phyloP scores from a whole-genome alignment of 2,888 invertebrate species.

The Drosophila quinaria region DNA sequence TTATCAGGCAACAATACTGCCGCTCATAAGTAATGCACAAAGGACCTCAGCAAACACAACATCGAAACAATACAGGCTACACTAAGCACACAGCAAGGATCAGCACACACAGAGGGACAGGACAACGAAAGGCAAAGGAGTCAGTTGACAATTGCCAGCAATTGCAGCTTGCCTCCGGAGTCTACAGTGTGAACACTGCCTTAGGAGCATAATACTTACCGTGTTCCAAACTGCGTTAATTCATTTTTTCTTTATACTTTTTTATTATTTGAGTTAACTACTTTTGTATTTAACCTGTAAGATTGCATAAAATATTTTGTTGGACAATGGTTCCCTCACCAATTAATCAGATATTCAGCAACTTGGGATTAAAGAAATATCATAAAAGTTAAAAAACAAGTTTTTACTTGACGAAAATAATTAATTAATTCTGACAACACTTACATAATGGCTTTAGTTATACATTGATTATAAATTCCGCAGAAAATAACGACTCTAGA shows the following conservation, averaged over 20 bases:
- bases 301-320: too few species aligned
- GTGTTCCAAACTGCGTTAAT: not conserved
- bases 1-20: conserved; percentile 64
- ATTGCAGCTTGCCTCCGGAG: conserved; percentile 38
- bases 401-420: not conserved
- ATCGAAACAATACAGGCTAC: conserved; percentile 9
- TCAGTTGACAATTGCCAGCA: conserved; percentile 53
- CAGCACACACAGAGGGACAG: not conserved
- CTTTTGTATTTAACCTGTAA: too few species aligned
- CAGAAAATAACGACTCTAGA: not conserved
- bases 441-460: too few species aligned
- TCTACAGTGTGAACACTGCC: conserved; percentile 12
- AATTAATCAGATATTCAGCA: too few species aligned
- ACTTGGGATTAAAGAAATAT: too few species aligned
- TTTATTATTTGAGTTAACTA: too few species aligned
- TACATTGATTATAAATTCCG: too few species aligned
- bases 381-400: too few species aligned
- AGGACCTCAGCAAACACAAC: conserved; percentile 27
- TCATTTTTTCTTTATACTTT: not conserved
- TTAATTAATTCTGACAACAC: not conserved
- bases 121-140: conserved; percentile 14
- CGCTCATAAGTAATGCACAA: conserved; percentile 66
- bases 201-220: not conserved
- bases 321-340: too few species aligned
- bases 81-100: conserved; percentile 8